Evolutionary conservation across 2,797 vertebrate genomes (phyloP), one percentile per base, ranked within the genome.

Genomic region (Psittacula derbiana): DNA sequence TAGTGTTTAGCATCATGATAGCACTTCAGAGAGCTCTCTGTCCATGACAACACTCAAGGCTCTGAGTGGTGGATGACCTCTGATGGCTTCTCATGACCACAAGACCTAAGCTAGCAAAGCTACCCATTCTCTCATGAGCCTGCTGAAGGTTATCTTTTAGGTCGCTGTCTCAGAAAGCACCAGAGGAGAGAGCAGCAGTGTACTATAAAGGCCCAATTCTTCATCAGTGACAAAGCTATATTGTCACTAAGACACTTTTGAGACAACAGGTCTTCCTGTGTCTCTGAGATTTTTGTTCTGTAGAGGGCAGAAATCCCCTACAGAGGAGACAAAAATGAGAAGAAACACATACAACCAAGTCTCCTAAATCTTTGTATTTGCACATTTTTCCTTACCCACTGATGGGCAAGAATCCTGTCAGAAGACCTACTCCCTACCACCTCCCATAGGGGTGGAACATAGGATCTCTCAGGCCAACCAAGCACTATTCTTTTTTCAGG

Each of bases 1-100:
- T 41, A 36, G 2, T 49, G 18, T 36, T n/a, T 58, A 36, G 1
- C 30, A 31, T 8, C 8, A 28, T 7, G 24, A 55, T 40, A 69
- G 31, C 30, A 16, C 31, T 43, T 50, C 43, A 55, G 30, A 27
- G 40, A 72, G 28, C 5, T 47, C 20, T n/a, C 4, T 52, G 18
- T n/a, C 2, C 0, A 4, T 24, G 23, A 44, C 46, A 52, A 27
- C 0, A 0, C 25, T 30, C 31, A 71, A 40, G 24, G 23, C 8
- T 82, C 23, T 25, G 17, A 16, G 4, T 3, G 16, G n/a, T n/a
- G 16, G 36, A 50, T 1, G 2, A 23, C 5, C 5, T 88, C 86
- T 55, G 28, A 75, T 36, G 11, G 16, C 31, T 81, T 79, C 21
- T 73, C 50, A 44, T 16, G 24, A 52, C 15, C 40, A 43, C 0